Conservation (phyloP, 2,797 vertebrate genomes). For the Potorous gilbertii region DNA sequence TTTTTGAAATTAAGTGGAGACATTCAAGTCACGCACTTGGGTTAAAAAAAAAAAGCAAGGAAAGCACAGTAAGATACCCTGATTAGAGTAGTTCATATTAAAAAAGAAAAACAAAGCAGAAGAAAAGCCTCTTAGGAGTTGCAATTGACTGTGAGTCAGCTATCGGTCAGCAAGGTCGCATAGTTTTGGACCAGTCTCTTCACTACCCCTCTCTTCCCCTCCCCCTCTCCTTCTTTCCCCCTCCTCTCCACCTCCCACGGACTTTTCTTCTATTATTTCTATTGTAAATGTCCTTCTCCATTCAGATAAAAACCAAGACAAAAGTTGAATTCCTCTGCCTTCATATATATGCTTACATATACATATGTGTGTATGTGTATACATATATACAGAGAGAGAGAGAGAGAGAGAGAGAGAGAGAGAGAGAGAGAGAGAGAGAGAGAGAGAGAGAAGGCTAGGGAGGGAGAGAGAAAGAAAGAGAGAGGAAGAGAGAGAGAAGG, state of each 20-base stretch:
- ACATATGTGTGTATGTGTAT: no score
- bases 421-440: no score
- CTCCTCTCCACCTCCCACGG: fast-evolving
- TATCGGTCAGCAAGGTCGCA: no score
- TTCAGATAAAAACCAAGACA: background rate
- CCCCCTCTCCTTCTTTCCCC: no score
- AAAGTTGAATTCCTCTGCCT: background rate
- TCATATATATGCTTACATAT: no score
- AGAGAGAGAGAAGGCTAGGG: no score
- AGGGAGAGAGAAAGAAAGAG: no score
- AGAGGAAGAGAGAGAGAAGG: no score
- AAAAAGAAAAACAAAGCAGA: background rate
- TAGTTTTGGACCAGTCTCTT: no score
- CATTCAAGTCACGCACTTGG: background rate
- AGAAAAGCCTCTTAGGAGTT: background rate
- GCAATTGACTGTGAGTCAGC: background rate
- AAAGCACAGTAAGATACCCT: background rate
- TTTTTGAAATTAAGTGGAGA: background rate
- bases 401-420: no score
- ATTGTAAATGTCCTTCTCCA: background rate
- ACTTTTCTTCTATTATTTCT: background rate
- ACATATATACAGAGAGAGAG: no score
- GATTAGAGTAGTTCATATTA: background rate
- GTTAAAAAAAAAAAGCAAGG: background rate
- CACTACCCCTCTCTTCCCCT: no score